Evolutionary conservation across 2,888 invertebrate genomes (phyloP), one percentile per base, ranked within the genome.

Genomic region (Limenitis camilla): DNA sequence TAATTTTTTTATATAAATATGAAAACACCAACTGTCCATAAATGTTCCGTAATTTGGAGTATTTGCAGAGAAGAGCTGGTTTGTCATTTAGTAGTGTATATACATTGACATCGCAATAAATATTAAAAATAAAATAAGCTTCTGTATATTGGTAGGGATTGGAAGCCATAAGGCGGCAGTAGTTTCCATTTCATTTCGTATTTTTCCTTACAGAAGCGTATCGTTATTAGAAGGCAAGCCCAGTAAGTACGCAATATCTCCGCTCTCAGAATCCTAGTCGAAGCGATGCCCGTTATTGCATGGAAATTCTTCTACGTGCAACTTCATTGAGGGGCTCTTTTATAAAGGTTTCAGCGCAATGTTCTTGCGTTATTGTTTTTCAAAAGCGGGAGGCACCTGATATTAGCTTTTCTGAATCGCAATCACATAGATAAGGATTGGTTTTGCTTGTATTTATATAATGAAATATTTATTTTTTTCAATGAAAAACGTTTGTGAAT

Each of bases 191-290:
- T 79, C 77, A 78, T 78, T 78, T 78, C 70, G 75, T 81, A 79
- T 81, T 83, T 81, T 81, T 81, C 78, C 74, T 67, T 75, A 74
- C 74, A 81, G 74, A 79, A 80, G 80, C 76, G 76, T 68, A 73
- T 74, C 81, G 76, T 84, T 86, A 86, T 86, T 85, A 86, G 81
- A 67, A 81, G 74, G 75, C 75, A 74, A 80, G 78, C 77, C 77
- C 73, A 78, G 82, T 81, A 81, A 84, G 83, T 81, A 79, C 79
- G 85, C 85, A 87, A 87, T 87, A 87, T 85, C 83, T 78, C 72
- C 74, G 74, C 73, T 69, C 71, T 74, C 74, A 75, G 82, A 80
- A 78, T 78, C 76, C 73, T 73, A 69, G 71, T 66, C 64, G 70
- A 74, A 67, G 69, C 74, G 68, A 67, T 72, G 73, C 67, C 67